Conservation (phyloP, 53 echinoderm and acorn worm species). For the Stichopus horrens region DNA sequence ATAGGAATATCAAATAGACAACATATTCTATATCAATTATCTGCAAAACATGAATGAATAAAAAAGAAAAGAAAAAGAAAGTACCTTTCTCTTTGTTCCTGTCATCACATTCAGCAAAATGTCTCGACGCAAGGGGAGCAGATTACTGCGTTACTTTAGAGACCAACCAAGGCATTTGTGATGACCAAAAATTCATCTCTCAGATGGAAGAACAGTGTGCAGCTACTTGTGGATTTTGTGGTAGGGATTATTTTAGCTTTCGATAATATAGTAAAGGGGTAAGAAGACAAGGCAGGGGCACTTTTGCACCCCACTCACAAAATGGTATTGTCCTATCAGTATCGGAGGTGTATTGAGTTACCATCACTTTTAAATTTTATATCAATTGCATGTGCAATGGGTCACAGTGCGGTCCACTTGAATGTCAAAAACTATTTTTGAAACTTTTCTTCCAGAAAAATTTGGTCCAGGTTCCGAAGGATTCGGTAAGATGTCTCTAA, state of each 20-base stretch:
- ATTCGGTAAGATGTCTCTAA: slow-evolving; percentile 48
- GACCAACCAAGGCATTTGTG: slow-evolving; percentile 46
- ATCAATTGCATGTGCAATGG: too few species aligned
- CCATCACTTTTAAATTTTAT: too few species aligned
- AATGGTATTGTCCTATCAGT: too few species aligned
- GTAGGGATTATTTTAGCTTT: slow-evolving; percentile 5
- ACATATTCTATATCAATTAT: too few species aligned
- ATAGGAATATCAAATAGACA: too few species aligned
- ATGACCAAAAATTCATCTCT: slow-evolving; percentile 54
- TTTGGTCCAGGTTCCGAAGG: slow-evolving; percentile 69
- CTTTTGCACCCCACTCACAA: too few species aligned
- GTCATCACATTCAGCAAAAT: slow-evolving; percentile 53
- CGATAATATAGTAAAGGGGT: too few species aligned
- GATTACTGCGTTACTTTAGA: slow-evolving; percentile 45
- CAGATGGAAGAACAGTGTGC: slow-evolving; percentile 65
- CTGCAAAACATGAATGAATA: too few species aligned
- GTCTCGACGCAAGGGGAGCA: slow-evolving; percentile 61
- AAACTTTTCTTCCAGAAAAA: slow-evolving; percentile 50
- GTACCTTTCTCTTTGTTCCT: background rate
- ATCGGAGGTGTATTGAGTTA: too few species aligned
- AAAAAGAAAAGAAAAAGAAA: background rate
- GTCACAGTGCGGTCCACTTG: too few species aligned
- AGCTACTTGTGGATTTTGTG: slow-evolving; percentile 67
- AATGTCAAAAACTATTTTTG: background rate
- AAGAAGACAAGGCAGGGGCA: too few species aligned